A percentile compares a stretch with the other conserved stretches of the same genome.
These are phyloP conservation scores for Catharus fuscescens DNA, from an alignment of 2,113 vertebrate species.

Conservation along the genomic window DNA sequence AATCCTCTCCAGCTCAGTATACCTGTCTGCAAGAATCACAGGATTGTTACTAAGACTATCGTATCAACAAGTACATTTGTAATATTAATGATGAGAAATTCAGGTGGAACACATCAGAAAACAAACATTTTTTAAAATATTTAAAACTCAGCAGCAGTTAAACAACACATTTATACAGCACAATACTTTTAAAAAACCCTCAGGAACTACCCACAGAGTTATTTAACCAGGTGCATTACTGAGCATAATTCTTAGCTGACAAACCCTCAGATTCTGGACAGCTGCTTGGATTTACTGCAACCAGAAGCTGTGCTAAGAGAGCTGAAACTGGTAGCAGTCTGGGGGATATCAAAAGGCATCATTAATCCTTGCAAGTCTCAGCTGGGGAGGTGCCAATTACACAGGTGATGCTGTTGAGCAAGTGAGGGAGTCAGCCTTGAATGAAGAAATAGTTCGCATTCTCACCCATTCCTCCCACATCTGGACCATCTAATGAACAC, in stretches of 20 bases:
- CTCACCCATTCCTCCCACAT: neutral
- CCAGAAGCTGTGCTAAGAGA: neutral
- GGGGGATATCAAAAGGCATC: neutral
- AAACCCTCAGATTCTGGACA: neutral
- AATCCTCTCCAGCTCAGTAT: neutral
- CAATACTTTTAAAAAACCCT: neutral
- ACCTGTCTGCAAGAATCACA: neutral
- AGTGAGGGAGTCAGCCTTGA: neutral
- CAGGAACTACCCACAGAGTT: fast-evolving
- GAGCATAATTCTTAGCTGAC: neutral
- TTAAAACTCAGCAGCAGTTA: neutral
- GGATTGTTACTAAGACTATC: neutral
- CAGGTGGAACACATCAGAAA: neutral
- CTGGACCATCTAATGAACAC: neutral
- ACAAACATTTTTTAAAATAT: neutral
- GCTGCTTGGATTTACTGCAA: neutral
- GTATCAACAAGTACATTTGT: neutral
- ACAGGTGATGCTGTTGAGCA: neutral
- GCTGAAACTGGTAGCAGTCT: neutral
- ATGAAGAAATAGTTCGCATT: neutral
- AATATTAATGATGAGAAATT: neutral
- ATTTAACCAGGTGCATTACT: neutral
- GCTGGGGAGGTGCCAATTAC: neutral
- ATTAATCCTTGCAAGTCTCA: neutral
- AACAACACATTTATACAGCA: neutral